Evolutionary conservation across 2,888 invertebrate genomes (phyloP), one percentile per base, ranked within the genome.

Genomic region (Catocala fraxini): DNA sequence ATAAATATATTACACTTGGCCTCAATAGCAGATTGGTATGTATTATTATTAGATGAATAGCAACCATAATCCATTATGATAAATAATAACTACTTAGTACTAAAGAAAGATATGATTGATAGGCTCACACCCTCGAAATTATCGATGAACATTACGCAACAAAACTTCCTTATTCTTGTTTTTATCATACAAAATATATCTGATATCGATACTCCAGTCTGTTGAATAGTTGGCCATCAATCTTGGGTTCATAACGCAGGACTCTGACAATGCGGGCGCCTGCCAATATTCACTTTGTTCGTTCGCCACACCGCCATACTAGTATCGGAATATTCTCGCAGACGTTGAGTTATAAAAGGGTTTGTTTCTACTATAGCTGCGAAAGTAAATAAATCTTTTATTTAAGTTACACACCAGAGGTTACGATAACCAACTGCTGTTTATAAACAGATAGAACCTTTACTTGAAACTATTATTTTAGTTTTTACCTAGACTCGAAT

Each of bases 181-280:
- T 57, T 46, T 25, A 45, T 46, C 39, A 39, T 9, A 57, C 45
- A 43, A 47, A 57, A 51, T 47, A 52, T 42, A 59, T 52, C 13
- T 60, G 53, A 57, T 54, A 39, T 33, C 25, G 25, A 49, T 35
- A 1, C 25, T 34, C 48, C 51, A 48, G 48, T 71, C 45, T 55
- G n/a, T 52, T 60, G 59, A 63, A 72, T 70, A 55, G 59, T 58
- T 51, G 55, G 41, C 49, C 48, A 63, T 58, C 57, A 58, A 63
- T 57, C 51, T 63, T 58, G 7, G 10, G 13, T 43, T 51, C 51
- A 51, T 57, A 42, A 51, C 48, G 51, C 12, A 51, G 42, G 13
- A 47, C 15, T 39, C 34, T 54, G 41, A 51, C 54, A 60, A 65
- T 61, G 5, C 43, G 61, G 42, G 47, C 15, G 11, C 39, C 15